Evolutionary conservation across 1,140 invertebrate genomes (phyloP).

Genomic region (Papilio polyxenes): DNA sequence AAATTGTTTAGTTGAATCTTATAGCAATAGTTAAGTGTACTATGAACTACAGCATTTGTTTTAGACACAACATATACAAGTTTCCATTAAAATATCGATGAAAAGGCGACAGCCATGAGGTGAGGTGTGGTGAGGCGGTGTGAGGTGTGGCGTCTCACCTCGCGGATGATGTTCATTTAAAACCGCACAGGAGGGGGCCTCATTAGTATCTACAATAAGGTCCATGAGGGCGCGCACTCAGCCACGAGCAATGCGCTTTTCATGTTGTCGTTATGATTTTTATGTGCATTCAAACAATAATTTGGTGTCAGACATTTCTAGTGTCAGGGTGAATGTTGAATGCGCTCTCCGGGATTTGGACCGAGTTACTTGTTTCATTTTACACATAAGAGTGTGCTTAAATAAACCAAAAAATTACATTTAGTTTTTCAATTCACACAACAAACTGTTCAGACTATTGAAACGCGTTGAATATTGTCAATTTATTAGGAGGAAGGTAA

Average conservation of each 20-base stretch:
- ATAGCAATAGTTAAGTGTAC: not conserved
- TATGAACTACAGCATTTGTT: not conserved
- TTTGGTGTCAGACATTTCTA: constrained; percentile 4
- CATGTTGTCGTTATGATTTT: constrained; percentile 16
- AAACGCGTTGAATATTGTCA: not conserved
- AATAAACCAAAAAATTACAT: constrained; percentile 4
- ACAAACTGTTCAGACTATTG: not conserved
- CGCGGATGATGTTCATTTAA: constrained; percentile 19
- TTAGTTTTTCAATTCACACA: not conserved
- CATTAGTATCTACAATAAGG: constrained; percentile 24
- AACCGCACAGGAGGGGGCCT: constrained; percentile 13
- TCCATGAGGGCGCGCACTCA: constrained; percentile 13
- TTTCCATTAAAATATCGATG: not conserved
- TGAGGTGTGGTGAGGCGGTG: not conserved
- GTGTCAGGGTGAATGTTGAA: constrained; percentile 19
- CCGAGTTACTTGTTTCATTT: constrained; percentile 4
- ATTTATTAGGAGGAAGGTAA: not conserved
- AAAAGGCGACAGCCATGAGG: not conserved
- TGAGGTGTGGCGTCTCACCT: not conserved
- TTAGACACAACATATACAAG: not conserved
- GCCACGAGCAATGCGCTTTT: constrained; percentile 6
- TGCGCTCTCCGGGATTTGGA: not conserved
- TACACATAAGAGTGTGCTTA: not conserved
- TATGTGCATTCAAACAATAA: constrained; percentile 18
- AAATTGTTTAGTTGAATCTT: no score